These are phyloP conservation scores for Battus philenor DNA, from an alignment of 1,140 invertebrate species.

Conservation along the genomic window DNA sequence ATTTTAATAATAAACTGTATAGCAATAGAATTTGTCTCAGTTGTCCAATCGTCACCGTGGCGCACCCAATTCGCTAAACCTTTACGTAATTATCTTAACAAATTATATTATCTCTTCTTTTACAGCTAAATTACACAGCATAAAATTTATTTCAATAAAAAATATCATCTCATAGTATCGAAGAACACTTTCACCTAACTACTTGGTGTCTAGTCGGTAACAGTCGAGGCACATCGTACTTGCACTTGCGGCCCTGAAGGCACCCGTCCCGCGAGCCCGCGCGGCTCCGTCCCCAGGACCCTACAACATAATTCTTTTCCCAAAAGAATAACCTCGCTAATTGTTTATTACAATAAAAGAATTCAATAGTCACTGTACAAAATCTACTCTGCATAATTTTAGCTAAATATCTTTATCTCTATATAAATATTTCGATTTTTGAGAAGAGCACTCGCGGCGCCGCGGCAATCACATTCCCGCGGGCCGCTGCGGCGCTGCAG, in stretches of 20 bases:
- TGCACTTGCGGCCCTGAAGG: too few species aligned
- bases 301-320: conserved; percentile 59
- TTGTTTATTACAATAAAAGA: conserved; percentile 43
- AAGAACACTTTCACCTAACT: conserved; percentile 65
- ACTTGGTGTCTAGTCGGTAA: conserved; percentile 66
- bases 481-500: conserved; percentile 66
- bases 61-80: conserved; percentile 42
- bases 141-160: conserved; percentile 68
- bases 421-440: conserved; percentile 41
- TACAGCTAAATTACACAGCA: conserved; percentile 66
- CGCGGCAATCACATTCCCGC: conserved; percentile 58
- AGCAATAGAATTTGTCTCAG: conserved; percentile 66
- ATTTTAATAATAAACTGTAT: conserved; percentile 58
- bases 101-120: conserved; percentile 73
- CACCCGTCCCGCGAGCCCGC: too few species aligned
- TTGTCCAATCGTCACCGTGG: conserved; percentile 34
- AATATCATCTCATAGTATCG: conserved; percentile 71
- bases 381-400: conserved; percentile 35
- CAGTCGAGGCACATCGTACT: conserved; percentile 61
- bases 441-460: conserved; percentile 62
- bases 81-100: conserved; percentile 68
- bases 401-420: conserved; percentile 29
- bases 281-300: too few species aligned
- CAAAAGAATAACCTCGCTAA: conserved; percentile 66
- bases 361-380: conserved; percentile 42